Evolutionary conservation across 2,797 vertebrate genomes (phyloP).

Genomic region (Mormyrus hasselquistii): DNA sequence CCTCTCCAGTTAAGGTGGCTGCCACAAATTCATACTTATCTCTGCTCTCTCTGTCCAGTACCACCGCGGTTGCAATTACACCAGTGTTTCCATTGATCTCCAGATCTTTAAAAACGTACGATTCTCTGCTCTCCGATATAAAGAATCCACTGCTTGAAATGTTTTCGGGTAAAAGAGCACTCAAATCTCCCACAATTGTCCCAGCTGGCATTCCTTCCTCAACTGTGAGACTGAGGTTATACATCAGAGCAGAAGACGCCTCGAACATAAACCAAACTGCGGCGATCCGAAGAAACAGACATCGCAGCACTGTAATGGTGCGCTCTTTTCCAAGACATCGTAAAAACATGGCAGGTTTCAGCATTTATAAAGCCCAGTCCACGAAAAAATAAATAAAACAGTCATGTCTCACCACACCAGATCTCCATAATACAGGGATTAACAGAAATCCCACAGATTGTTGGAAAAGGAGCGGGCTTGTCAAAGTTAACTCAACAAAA

Average conservation of each 20-base stretch:
- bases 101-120: slow-evolving; percentile 77
- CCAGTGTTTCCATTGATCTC: slow-evolving; percentile 80
- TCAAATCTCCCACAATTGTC: slow-evolving; percentile 80
- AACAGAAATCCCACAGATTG: slow-evolving; percentile 18
- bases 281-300: slow-evolving; percentile 30
- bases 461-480: slow-evolving; percentile 18
- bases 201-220: slow-evolving; percentile 77
- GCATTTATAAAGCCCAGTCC: background rate
- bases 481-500: slow-evolving; percentile 21
- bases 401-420: background rate
- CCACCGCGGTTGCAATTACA: slow-evolving; percentile 75
- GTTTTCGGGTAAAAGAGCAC: slow-evolving; percentile 58
- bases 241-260: slow-evolving; percentile 57
- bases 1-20: slow-evolving; percentile 74
- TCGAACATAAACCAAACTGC: slow-evolving; percentile 41
- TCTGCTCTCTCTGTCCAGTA: slow-evolving; percentile 77
- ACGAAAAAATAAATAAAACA: background rate
- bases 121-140: slow-evolving; percentile 81
- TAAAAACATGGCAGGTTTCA: slow-evolving; percentile 13
- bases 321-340: slow-evolving; percentile 10
- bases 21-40: slow-evolving; percentile 80
- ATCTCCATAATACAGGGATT: background rate
- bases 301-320: background rate
- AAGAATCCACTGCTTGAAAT: slow-evolving; percentile 71
- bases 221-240: slow-evolving; percentile 71